Evolutionary conservation across 2,113 vertebrate species (phyloP).

Genomic region (Pollimyrus isidori): DNA sequence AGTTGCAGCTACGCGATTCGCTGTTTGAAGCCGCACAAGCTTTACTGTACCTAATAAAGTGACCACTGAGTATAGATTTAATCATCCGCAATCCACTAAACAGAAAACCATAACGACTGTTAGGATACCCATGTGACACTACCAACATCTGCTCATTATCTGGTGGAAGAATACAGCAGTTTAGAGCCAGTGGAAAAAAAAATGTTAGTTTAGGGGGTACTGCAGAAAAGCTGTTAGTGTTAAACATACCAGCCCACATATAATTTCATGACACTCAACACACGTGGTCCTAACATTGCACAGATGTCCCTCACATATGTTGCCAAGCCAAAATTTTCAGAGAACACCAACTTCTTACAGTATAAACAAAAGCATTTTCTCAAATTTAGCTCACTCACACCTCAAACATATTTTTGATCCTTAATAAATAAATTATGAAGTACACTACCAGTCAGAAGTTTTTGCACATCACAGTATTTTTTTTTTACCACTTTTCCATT

Average conservation of each 20-base stretch:
- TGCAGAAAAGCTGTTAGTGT: neutral
- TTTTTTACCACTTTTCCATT: no score
- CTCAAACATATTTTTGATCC: neutral
- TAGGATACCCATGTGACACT: neutral
- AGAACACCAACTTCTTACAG: neutral
- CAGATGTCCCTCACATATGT: neutral
- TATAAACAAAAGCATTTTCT: neutral
- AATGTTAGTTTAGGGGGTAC: neutral
- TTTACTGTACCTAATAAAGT: neutral
- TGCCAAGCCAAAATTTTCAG: neutral
- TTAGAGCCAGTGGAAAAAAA: no score
- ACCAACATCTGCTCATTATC: constrained; percentile 1
- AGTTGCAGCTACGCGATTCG: neutral
- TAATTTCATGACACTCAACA: neutral
- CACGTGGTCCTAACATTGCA: neutral
- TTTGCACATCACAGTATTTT: no score
- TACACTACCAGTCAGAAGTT: no score
- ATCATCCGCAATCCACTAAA: neutral
- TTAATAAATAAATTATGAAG: neutral
- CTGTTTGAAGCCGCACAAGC: neutral
- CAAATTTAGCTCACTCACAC: neutral
- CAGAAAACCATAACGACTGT: neutral
- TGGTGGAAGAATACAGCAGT: neutral
- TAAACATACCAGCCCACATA: neutral
- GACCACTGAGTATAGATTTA: neutral